These are phyloP conservation scores for Capreolus pygargus DNA, from an alignment of 2,113 vertebrate species.

Conservation along the genomic window DNA sequence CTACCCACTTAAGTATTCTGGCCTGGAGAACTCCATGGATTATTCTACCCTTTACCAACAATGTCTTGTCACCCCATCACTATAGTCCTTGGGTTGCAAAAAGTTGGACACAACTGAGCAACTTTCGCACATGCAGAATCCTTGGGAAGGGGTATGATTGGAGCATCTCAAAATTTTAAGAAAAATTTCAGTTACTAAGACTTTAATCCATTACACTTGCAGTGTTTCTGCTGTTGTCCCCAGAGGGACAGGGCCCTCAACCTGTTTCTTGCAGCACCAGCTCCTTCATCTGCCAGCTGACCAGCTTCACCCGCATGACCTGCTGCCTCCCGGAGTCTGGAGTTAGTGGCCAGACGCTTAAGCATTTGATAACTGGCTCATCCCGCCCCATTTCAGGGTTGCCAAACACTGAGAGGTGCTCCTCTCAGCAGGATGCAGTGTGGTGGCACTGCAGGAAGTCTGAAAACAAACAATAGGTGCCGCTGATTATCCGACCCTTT, in stretches of 20 bases:
- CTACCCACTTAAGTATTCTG: too few relatives aligned
- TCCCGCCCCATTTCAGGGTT: background rate
- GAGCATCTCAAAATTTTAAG: background rate
- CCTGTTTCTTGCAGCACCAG: background rate
- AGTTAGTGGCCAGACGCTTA: background rate
- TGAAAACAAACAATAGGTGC: background rate
- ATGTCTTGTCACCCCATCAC: too few relatives aligned
- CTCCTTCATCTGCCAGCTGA: background rate
- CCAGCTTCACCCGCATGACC: background rate
- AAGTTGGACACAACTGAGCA: too few relatives aligned
- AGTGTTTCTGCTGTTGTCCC: background rate
- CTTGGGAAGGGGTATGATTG: background rate
- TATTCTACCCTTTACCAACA: too few relatives aligned
- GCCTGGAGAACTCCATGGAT: too few relatives aligned
- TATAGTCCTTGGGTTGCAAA: too few relatives aligned
- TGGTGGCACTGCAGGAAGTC: background rate
- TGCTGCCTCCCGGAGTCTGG: background rate
- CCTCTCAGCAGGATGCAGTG: background rate
- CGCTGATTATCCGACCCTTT: background rate
- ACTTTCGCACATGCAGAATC: background rate
- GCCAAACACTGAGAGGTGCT: background rate
- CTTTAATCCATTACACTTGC: background rate
- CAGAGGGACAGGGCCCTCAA: background rate
- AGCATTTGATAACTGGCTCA: background rate
- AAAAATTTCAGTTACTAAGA: background rate